Percentiles rank a stretch among this genome's conserved stretches.
Evolutionary conservation across 2,113 vertebrate species (phyloP).

Genomic region (Perca fluviatilis): DNA sequence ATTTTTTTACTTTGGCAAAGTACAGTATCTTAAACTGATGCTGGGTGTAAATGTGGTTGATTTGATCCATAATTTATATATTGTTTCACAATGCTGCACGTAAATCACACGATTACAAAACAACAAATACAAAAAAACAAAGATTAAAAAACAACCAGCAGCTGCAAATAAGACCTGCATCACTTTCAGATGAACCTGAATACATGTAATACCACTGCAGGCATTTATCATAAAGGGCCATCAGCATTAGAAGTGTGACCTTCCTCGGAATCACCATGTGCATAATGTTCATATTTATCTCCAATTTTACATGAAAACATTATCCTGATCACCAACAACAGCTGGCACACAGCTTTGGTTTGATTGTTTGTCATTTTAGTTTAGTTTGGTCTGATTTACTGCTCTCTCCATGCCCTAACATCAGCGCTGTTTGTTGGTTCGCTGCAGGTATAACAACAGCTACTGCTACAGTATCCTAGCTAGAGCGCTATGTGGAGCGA

Average conservation of each 20-base stretch:
- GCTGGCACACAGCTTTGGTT: not conserved
- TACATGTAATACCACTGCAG: not conserved
- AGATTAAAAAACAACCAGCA: not conserved
- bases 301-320: not conserved
- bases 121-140: no score
- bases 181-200: not conserved
- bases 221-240: not conserved
- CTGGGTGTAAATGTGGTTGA: no score
- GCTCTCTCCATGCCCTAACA: slow-evolving; percentile 1
- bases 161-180: not conserved
- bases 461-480: no score
- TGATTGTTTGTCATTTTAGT: not conserved
- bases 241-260: not conserved
- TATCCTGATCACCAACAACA: not conserved
- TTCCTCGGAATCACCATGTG: not conserved
- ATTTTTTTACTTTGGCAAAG: no score
- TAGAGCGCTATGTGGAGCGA: no score
- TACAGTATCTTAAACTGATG: no score
- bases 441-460: slow-evolving; percentile 8
- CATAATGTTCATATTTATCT: not conserved
- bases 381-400: not conserved
- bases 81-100: no score
- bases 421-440: slow-evolving; percentile 29
- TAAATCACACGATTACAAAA: no score
- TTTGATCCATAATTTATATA: no score